A percentile compares a stretch with the other conserved stretches of the same genome.
Evolutionary conservation across 2,113 vertebrate genomes (phyloP).

Genomic region (Platysteira castanea): DNA sequence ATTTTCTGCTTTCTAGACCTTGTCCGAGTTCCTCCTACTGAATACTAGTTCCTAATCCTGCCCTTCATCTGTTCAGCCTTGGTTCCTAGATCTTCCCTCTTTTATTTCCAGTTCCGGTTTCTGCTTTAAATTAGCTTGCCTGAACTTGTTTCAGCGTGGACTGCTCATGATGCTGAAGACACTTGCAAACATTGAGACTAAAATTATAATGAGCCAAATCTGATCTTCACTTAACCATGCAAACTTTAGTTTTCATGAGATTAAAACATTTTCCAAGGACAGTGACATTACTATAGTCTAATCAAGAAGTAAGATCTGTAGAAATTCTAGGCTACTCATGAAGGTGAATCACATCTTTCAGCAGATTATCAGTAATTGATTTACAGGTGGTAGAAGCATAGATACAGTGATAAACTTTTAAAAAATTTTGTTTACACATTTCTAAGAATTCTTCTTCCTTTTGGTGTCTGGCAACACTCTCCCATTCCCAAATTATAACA

Average conservation of each 20-base stretch:
- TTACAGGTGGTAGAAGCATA: neutral
- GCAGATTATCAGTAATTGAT: neutral
- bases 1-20: neutral
- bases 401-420: neutral
- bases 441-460: neutral
- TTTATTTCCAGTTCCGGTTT: neutral
- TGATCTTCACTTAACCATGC: neutral
- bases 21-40: neutral
- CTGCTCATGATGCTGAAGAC: neutral
- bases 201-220: neutral
- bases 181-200: neutral
- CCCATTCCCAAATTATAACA: neutral
- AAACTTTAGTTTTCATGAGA: neutral
- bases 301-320: neutral
- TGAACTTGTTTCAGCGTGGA: neutral
- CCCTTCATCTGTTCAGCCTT: neutral
- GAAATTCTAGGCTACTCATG: neutral
- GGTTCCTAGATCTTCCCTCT: neutral
- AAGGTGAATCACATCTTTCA: neutral
- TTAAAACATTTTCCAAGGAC: neutral
- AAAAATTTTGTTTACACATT: neutral
- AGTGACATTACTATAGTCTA: neutral
- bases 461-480: neutral
- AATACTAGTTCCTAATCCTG: neutral
- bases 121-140: neutral